Conservation (phyloP, 1,140 invertebrate species). For the Halesus radiatus region DNA sequence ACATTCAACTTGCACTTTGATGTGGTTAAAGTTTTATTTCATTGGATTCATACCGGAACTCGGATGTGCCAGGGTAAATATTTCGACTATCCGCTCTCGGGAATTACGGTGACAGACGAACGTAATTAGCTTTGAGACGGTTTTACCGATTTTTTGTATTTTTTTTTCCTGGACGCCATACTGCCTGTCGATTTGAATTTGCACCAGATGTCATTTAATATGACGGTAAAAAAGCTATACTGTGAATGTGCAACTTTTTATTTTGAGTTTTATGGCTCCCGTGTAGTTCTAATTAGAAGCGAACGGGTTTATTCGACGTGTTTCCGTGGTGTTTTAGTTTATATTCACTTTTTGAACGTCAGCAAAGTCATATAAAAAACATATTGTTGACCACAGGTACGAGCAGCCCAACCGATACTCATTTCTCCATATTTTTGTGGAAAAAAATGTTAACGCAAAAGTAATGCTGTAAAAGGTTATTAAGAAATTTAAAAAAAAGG, state of each 20-base stretch:
- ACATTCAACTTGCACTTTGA: background rate
- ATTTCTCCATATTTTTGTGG: too few relatives aligned
- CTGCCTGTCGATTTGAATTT: constrained; percentile 40
- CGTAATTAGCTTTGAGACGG: constrained; percentile 39
- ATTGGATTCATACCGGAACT: constrained; percentile 38
- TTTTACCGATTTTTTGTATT: constrained; percentile 24
- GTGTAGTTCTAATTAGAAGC: too few relatives aligned
- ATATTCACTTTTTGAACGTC: too few relatives aligned
- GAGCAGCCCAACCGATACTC: too few relatives aligned
- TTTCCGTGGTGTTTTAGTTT: too few relatives aligned
- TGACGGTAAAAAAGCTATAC: background rate
- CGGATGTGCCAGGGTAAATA: constrained; percentile 13
- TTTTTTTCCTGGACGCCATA: constrained; percentile 18
- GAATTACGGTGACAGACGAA: constrained; percentile 13
- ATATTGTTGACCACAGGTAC: too few relatives aligned
- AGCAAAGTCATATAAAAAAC: too few relatives aligned
- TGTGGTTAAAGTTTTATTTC: constrained; percentile 44
- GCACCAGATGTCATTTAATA: constrained; percentile 23
- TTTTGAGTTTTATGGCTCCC: background rate
- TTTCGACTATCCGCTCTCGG: constrained; percentile 6
- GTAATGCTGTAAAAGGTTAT: too few relatives aligned
- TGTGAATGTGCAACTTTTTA: constrained; percentile 24
- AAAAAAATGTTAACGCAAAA: too few relatives aligned
- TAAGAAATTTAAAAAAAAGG: too few relatives aligned
- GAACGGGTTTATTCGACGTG: too few relatives aligned